These are phyloP conservation scores for Agrochola macilenta DNA, from an alignment of 2,888 invertebrate genomes.

Conservation along the genomic window DNA sequence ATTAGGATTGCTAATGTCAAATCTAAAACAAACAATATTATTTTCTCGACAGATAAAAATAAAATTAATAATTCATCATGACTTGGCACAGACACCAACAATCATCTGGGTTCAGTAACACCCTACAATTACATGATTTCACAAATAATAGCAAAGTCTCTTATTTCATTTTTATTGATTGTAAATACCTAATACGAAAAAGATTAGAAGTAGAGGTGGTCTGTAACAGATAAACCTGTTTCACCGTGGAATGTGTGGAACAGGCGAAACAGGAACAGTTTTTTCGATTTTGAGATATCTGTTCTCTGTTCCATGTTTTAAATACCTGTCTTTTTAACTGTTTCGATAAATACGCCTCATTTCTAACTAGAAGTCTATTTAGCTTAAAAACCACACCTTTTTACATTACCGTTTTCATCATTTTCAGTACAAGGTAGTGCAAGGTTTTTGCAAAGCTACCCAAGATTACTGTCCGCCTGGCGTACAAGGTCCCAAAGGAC, in stretches of 20 bases:
- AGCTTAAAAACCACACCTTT: background rate
- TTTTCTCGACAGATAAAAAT: background rate
- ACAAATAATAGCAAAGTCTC: background rate
- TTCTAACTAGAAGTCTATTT: no score
- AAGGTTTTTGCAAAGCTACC: slow-evolving; percentile 95
- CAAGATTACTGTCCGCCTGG: slow-evolving; percentile 95
- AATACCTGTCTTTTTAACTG: no score
- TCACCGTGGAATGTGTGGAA: no score
- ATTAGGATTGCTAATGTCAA: background rate
- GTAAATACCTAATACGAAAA: background rate
- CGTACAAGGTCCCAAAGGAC: slow-evolving; percentile 92
- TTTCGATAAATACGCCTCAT: no score
- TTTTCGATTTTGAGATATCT: no score
- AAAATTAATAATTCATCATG: background rate
- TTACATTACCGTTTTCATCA: background rate
- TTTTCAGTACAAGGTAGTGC: slow-evolving; percentile 94
- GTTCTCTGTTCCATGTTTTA: no score
- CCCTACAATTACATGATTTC: background rate
- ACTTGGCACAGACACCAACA: background rate
- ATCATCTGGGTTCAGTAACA: background rate
- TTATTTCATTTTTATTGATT: background rate
- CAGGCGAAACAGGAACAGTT: no score
- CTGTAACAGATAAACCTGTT: no score
- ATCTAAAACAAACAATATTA: no score
- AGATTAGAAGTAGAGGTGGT: no score